These are phyloP conservation scores for Anolis carolinensis DNA, from an alignment of 2,113 vertebrate genomes.

Conservation along the genomic window DNA sequence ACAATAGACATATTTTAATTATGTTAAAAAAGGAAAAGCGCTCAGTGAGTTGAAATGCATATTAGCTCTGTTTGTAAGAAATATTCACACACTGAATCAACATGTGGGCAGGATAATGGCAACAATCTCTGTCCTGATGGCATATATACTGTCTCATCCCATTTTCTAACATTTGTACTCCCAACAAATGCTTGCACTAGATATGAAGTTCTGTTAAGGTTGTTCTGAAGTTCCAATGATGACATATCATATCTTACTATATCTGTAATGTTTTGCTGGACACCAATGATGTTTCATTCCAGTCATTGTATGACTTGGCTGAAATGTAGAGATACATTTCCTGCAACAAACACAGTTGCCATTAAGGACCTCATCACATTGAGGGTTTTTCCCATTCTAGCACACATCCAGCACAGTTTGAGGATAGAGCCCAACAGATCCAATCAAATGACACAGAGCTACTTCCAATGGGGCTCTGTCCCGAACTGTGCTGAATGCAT, in stretches of 20 bases:
- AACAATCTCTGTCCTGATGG: too few species aligned
- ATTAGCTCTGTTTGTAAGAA: neutral
- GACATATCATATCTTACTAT: neutral
- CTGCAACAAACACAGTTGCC: neutral
- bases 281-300: neutral
- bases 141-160: too few species aligned
- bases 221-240: neutral
- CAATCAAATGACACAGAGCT: too few species aligned
- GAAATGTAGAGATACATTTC: neutral
- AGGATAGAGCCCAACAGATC: too few species aligned
- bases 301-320: neutral
- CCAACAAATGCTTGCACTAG: neutral
- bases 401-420: too few species aligned
- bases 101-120: neutral
- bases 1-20: neutral
- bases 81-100: neutral
- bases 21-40: neutral
- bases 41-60: neutral
- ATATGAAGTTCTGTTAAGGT: neutral
- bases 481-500: too few species aligned
- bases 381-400: too few species aligned
- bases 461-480: too few species aligned
- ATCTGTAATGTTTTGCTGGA: neutral
- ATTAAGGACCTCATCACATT: too few species aligned
- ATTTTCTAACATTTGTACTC: neutral